Evolutionary conservation across 2,797 vertebrate genomes (phyloP).

Genomic region (Anguilla megastoma): DNA sequence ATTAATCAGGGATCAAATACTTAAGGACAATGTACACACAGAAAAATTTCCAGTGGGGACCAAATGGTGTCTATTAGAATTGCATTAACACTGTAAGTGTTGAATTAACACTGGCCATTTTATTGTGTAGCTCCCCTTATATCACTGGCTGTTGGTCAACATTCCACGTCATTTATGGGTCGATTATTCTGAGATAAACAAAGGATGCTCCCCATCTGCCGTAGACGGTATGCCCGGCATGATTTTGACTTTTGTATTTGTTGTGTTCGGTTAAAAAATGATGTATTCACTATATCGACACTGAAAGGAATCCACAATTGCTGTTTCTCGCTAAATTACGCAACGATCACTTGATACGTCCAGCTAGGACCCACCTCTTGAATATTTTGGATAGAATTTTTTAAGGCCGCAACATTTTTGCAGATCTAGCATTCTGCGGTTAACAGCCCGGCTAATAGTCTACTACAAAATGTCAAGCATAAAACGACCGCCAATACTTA

Average conservation of each 20-base stretch:
- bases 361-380: not conserved
- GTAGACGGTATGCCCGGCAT: not conserved
- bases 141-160: not conserved
- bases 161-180: not conserved
- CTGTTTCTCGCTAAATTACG: not conserved
- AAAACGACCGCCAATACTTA: constrained; percentile 61
- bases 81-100: no score
- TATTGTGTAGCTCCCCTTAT: not conserved
- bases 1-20: not conserved
- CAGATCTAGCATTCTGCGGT: not conserved
- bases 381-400: not conserved
- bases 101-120: no score
- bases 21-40: not conserved
- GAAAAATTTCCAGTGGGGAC: no score
- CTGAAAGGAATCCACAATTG: not conserved
- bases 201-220: constrained; percentile 12
- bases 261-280: not conserved
- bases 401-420: not conserved
- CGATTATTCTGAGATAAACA: constrained; percentile 18
- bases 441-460: not conserved
- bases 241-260: not conserved
- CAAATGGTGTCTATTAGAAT: no score
- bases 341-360: not conserved
- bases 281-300: not conserved
- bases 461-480: not conserved